Conservation (phyloP, 2,113 vertebrate genomes). For the Aegithalos caudatus region DNA sequence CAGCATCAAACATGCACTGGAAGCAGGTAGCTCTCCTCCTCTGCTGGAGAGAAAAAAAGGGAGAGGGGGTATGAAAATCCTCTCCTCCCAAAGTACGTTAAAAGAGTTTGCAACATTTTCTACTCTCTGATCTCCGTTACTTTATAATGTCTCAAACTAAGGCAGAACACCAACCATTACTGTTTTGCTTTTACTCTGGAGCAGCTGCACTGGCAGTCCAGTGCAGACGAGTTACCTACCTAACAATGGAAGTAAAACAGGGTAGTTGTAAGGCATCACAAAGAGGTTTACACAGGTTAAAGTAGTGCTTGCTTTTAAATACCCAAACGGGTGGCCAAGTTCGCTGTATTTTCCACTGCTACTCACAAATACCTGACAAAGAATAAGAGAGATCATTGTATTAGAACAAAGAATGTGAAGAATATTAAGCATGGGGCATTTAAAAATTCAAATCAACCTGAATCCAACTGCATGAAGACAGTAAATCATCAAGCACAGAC, state of each 20-base stretch:
- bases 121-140: constrained; percentile 51
- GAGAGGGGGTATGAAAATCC: constrained; percentile 66
- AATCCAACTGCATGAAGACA: neutral
- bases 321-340: constrained; percentile 81
- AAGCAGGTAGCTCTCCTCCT: constrained; percentile 62
- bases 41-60: constrained; percentile 71
- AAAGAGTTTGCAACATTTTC: constrained; percentile 66
- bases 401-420: neutral
- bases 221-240: constrained; percentile 68
- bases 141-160: constrained; percentile 51
- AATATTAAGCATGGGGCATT: neutral
- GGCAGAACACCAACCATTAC: constrained; percentile 15
- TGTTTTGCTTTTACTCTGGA: constrained; percentile 31
- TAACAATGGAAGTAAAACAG: constrained; percentile 81
- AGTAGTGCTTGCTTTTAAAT: constrained; percentile 84
- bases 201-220: neutral
- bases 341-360: constrained; percentile 84
- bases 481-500: neutral
- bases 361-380: constrained; percentile 79
- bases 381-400: neutral
- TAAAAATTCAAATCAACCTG: neutral
- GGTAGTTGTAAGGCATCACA: constrained; percentile 87
- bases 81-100: constrained; percentile 60
- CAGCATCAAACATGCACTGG: constrained; percentile 70
- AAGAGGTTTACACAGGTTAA: constrained; percentile 86